Base-by-base conservation (phyloP, 1,140 invertebrate genomes). In the Papilio helenus region DNA sequence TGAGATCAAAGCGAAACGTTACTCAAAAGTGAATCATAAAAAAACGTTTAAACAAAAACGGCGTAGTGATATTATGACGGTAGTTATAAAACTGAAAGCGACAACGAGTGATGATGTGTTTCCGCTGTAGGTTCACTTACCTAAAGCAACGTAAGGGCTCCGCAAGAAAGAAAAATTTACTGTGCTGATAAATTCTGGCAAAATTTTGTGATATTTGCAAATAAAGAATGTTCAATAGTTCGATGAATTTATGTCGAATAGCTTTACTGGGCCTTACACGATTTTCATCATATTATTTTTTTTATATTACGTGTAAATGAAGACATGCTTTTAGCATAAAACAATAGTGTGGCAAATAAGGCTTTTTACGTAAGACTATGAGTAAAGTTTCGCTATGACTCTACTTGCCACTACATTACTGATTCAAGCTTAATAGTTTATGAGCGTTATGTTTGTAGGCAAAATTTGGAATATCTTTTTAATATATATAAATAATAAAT, bases 321-420 rank as follows among this genome's bases (percentile, higher is more conserved):
- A 85, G 77, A 87, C 91, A 93, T 93, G 93, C 93, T 88, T 84
- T 58, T 88, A 87, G 88, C 89, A 80, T 82, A 84, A 89, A 92
- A 86, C 82, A 91, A 89, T 79, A 87, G 82, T 89, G 92, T 93
- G 93, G 93, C 93, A 92, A 92, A 94, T 79, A 89, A 93, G 86
- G 83, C 89, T 79, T 86, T 86, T 85, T 87, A 86, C 86, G 80
- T 86, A 86, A 87, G 84, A 85, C 82, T 82, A 92, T 88, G 92
- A 93, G 93, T 94, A 94, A 94, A 87, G 93, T 94, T 94, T 94
- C 93, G 93, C 93, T 89, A 92, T 93, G 93, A 94, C 87, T 92
- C 91, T 92, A 93, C 91, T 90, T 94, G 92, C 92, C 92, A 94
- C 91, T 92, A 93, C 89, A 88, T 83, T 86, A 85, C 85, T 88